Evolutionary conservation across 2,888 invertebrate species (phyloP).

Genomic region (Drosophila hamatofila): DNA sequence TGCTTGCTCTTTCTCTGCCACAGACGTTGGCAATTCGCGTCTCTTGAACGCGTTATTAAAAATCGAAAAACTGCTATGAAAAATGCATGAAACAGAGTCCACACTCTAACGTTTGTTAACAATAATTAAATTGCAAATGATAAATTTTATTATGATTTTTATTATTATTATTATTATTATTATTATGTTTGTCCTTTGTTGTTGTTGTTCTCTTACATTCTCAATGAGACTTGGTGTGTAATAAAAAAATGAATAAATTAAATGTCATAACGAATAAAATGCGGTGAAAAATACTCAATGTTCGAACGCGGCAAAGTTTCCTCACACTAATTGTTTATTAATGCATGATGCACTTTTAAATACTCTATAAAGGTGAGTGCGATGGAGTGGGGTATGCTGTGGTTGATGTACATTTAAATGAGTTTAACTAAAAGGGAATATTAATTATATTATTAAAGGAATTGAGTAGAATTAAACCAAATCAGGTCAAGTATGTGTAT

Average conservation of each 20-base stretch:
- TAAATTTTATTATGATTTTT: conserved; percentile 38
- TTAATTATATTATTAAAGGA: no score
- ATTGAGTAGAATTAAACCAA: background rate
- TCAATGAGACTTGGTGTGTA: conserved; percentile 33
- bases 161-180: background rate
- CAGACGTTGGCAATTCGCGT: background rate
- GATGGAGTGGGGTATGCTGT: background rate
- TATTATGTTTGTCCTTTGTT: conserved; percentile 5
- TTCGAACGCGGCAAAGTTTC: conserved; percentile 20
- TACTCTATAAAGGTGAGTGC: conserved; percentile 5
- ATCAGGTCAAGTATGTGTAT: no score
- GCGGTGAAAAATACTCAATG: conserved; percentile 47
- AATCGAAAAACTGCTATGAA: conserved; percentile 48
- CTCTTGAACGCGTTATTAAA: conserved; percentile 59
- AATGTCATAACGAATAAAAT: conserved; percentile 65
- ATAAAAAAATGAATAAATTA: conserved; percentile 68
- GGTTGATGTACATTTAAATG: background rate
- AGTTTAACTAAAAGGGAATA: background rate
- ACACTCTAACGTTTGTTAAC: conserved; percentile 24
- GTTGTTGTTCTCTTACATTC: conserved; percentile 15
- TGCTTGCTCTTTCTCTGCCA: background rate
- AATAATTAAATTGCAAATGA: conserved; percentile 69
- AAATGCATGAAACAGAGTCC: conserved; percentile 53
- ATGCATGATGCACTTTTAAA: conserved; percentile 53
- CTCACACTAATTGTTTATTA: conserved; percentile 65